Conservation (phyloP, 2,113 vertebrate genomes). For the Anhinga rufa region DNA sequence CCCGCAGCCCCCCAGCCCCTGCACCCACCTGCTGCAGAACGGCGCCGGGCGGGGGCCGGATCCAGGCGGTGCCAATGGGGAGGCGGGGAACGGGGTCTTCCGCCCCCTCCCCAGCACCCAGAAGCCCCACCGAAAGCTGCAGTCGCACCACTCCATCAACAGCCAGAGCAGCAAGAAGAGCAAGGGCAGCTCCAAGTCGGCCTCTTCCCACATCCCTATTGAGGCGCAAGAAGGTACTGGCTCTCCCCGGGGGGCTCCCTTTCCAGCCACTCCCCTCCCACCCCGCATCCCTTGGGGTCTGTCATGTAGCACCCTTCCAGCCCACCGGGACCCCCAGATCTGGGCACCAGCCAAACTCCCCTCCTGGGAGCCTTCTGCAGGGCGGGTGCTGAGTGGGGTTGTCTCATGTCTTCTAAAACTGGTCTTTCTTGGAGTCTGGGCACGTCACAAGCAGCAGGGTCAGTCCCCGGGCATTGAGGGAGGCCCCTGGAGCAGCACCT, state of each 20-base stretch:
- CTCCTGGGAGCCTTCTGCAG: not conserved
- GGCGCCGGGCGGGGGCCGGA: slow-evolving; percentile 63
- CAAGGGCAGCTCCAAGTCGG: slow-evolving; percentile 87
- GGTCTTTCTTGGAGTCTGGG: not conserved
- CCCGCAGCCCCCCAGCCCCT: not conserved
- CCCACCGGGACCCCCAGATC: fast-evolving
- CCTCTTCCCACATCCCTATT: slow-evolving; percentile 88
- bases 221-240: slow-evolving; percentile 85
- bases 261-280: fast-evolving
- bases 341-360: not conserved
- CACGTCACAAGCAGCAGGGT: no score
- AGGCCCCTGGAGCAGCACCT: not conserved
- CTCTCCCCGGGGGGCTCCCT: not conserved
- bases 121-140: slow-evolving; percentile 82
- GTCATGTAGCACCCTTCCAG: not conserved
- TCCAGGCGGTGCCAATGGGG: slow-evolving; percentile 58
- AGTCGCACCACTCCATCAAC: slow-evolving; percentile 86
- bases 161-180: slow-evolving; percentile 92
- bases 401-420: fast-evolving
- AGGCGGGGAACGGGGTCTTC: slow-evolving; percentile 59
- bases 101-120: slow-evolving; percentile 67
- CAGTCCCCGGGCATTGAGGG: not conserved
- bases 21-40: slow-evolving; percentile 71
- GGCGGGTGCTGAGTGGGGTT: fast-evolving
- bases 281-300: not conserved